Evolutionary conservation across 2,888 invertebrate genomes (phyloP).

Genomic region (Plagiodera versicolora): DNA sequence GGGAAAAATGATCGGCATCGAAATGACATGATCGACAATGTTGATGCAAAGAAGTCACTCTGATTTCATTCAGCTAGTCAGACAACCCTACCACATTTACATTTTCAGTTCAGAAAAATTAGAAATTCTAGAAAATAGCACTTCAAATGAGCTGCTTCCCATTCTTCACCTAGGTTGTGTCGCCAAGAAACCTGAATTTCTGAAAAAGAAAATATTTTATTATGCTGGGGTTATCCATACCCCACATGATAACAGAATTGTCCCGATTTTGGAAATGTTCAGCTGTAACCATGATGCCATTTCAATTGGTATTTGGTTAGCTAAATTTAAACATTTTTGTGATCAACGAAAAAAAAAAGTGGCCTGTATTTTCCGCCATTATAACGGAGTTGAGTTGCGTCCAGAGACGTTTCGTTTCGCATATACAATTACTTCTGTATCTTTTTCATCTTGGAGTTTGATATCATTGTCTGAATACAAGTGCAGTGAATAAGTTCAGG

Average conservation of each 20-base stretch:
- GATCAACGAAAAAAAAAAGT: constrained; percentile 6
- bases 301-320: constrained; percentile 16
- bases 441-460: no score
- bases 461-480: no score
- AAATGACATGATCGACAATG: constrained; percentile 8
- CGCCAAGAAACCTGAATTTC: constrained; percentile 5
- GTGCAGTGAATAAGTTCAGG: no score
- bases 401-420: no score
- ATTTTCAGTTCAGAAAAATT: constrained; percentile 9
- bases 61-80: constrained; percentile 10
- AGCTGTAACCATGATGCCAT: constrained; percentile 11
- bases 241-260: constrained; percentile 1
- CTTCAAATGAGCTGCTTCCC: not conserved
- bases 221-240: constrained; percentile 14
- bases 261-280: constrained; percentile 13
- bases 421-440: no score
- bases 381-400: no score
- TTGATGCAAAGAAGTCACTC: constrained; percentile 10
- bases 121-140: constrained; percentile 2
- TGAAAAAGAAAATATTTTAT: constrained; percentile 11
- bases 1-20: constrained; percentile 9
- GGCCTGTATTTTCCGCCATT: constrained; percentile 12
- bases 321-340: constrained; percentile 12
- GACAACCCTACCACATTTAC: constrained; percentile 11
- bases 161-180: constrained; percentile 12